A percentile compares a stretch with the other conserved stretches of the same genome.
Conservation (phyloP, 2,797 vertebrate genomes). For the Pagetopsis macropterus region DNA sequence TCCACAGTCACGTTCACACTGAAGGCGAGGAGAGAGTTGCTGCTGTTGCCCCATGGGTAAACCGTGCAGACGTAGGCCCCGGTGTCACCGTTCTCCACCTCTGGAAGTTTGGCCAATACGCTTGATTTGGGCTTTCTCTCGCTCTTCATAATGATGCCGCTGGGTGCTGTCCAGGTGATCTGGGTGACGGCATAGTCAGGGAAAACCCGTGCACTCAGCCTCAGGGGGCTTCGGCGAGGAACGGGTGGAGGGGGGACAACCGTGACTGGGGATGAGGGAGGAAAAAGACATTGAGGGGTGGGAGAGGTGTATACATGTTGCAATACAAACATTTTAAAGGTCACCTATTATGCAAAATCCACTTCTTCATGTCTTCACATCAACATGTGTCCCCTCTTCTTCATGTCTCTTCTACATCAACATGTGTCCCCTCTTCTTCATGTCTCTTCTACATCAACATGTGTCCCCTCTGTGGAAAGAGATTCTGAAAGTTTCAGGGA, state of each 20-base stretch:
- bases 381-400: no score
- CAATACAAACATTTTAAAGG: no score
- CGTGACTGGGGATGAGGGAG: constrained; percentile 64
- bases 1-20: constrained; percentile 65
- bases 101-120: constrained; percentile 76
- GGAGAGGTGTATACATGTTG: constrained; percentile 4
- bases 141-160: constrained; percentile 54
- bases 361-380: no score
- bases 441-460: no score
- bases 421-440: no score
- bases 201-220: constrained; percentile 67
- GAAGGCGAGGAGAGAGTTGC: constrained; percentile 48
- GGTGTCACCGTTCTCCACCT: constrained; percentile 47
- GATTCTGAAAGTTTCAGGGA: no score
- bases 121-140: constrained; percentile 32
- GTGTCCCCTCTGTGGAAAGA: no score
- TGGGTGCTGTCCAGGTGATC: constrained; percentile 77
- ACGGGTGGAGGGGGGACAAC: constrained; percentile 60
- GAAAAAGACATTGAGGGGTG: constrained; percentile 16
- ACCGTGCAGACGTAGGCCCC: constrained; percentile 78
- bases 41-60: constrained; percentile 44
- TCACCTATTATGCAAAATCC: no score
- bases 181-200: constrained; percentile 39
- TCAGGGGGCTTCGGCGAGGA: constrained; percentile 68
- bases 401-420: no score